Evolutionary conservation across 2,888 invertebrate species (phyloP), one percentile per base, ranked within the genome.

Genomic region (Drosophila meridiana): DNA sequence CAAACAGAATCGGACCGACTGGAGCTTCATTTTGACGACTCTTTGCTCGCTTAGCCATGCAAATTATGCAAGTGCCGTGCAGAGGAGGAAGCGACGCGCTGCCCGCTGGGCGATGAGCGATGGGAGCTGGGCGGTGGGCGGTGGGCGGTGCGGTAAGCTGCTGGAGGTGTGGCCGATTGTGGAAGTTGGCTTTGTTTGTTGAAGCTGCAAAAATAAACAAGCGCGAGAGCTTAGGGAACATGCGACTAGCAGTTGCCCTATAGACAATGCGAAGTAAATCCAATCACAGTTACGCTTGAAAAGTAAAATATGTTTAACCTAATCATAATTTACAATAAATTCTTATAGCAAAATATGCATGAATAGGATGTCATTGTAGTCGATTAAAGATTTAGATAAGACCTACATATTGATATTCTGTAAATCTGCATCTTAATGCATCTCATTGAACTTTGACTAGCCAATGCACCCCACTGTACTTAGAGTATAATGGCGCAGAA

Each of bases 131-230:
- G 40, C 4, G 58, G 20, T 26, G 20, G 20, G 20, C 2, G 20
- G 4, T 43, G 43, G 20, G 43, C 20, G 14, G 36, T 36, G 36
- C 40, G 8, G 26, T 26, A 26, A 48, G 30, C 48, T 30, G 48
- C 28, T 13, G 26, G 13, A 7, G 45, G 11, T 30, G 28, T 56
- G 50, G 58, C 63, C 53, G 61, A 56, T 67, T 74, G 63, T 67
- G 80, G 73, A 47, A 67, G 79, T 81, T 81, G 73, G 65, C 74
- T 75, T 80, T 80, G 88, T 90, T 83, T 90, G 90, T 89, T 89
- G 78, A 88, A 80, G 90, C 88, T 75, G 86, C 85, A 83, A 76
- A 85, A 85, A 85, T 85, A 87, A 85, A 58, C 58, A 58, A 58
- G 14, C 34, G 26, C 26, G 3, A 32, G 34, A 6, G 43, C 14